These are phyloP conservation scores for Xerus inauris DNA, from an alignment of 2,113 vertebrate species.

Conservation along the genomic window DNA sequence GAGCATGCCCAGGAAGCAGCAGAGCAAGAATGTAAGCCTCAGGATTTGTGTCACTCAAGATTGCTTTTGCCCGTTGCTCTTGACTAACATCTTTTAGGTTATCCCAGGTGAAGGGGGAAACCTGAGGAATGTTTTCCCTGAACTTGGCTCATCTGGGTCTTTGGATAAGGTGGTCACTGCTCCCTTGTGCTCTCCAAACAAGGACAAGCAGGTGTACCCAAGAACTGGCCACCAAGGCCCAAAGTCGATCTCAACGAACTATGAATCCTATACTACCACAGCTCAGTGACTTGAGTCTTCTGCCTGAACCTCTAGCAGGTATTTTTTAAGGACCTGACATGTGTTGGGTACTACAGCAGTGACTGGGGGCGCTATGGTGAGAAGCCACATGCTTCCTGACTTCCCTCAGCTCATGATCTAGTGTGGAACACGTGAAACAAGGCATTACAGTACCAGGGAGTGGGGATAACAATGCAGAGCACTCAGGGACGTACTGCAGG, in stretches of 20 bases:
- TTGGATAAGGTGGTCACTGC: background rate
- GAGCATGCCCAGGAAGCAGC: background rate
- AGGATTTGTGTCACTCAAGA: background rate
- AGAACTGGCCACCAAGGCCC: background rate
- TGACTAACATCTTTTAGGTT: background rate
- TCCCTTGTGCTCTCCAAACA: background rate
- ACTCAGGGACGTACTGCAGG: background rate
- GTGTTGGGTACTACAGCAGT: background rate
- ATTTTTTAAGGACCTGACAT: background rate
- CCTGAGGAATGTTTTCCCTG: background rate
- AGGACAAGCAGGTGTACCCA: background rate
- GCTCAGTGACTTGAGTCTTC: background rate
- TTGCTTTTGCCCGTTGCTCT: background rate
- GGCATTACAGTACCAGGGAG: background rate
- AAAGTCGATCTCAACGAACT: background rate
- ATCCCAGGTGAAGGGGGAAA: background rate
- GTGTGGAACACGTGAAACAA: background rate
- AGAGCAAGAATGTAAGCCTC: background rate
- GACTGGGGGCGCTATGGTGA: background rate
- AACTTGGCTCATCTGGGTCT: background rate
- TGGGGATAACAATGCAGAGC: background rate
- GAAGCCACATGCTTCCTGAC: background rate
- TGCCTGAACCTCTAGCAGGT: background rate
- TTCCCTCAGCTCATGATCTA: background rate
- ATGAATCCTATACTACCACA: background rate